phyloP scores from a whole-genome alignment of 53 echinoderm and acorn worm species.

The Crossaster papposus region DNA sequence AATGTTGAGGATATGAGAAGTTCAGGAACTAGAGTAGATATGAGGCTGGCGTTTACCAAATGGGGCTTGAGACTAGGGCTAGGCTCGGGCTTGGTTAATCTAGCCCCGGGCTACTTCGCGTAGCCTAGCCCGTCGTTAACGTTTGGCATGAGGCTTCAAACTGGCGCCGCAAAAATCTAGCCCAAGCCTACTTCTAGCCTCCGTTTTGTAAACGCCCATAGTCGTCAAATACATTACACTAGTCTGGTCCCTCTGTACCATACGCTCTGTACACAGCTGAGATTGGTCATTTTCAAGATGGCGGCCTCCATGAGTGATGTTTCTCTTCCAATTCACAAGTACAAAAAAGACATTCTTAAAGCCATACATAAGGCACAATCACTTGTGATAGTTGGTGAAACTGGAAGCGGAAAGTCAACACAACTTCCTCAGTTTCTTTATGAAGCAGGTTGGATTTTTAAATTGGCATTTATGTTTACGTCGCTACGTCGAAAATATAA shows the following conservation, averaged over 20 bases:
- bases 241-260: slow-evolving; percentile 1
- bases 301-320: slow-evolving; percentile 60
- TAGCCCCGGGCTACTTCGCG: too few species aligned
- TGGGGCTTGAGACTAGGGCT: too few species aligned
- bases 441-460: slow-evolving; percentile 65
- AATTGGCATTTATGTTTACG: neutral
- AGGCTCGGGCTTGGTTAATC: too few species aligned
- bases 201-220: too few species aligned
- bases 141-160: too few species aligned
- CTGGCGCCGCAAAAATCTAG: too few species aligned
- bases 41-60: too few species aligned
- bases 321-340: slow-evolving; percentile 73
- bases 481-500: too few species aligned
- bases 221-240: neutral
- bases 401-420: slow-evolving; percentile 96
- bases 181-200: too few species aligned
- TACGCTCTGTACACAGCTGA: too few species aligned
- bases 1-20: neutral
- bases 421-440: slow-evolving; percentile 88
- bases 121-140: too few species aligned
- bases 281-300: slow-evolving; percentile 65
- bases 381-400: slow-evolving; percentile 89
- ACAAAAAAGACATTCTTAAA: slow-evolving; percentile 71
- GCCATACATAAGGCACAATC: slow-evolving; percentile 64
- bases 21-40: neutral